Evolutionary conservation across 2,797 vertebrate species (phyloP).

Genomic region (Leptatherina wallacei): DNA sequence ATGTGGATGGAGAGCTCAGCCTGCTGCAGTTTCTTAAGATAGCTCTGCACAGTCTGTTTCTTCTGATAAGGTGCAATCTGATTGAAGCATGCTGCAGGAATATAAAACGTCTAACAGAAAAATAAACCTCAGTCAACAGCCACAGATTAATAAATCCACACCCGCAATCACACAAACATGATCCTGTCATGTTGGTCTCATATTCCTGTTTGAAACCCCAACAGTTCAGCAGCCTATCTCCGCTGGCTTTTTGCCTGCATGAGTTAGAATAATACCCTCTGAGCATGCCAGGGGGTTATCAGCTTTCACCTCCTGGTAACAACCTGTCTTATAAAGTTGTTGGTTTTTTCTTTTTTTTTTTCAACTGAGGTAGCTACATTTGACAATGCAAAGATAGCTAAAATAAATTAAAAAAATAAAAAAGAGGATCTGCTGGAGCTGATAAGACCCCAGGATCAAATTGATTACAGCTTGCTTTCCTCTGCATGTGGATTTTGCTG

Average conservation of each 20-base stretch:
- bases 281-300: constrained; percentile 79
- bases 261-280: constrained; percentile 76
- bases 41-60: constrained; percentile 70
- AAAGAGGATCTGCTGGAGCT: constrained; percentile 69
- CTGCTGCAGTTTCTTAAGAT: constrained; percentile 73
- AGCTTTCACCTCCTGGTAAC: constrained; percentile 69
- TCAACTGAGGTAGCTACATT: constrained; percentile 57
- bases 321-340: constrained; percentile 75
- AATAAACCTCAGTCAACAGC: constrained; percentile 73
- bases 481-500: constrained; percentile 68
- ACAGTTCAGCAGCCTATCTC: constrained; percentile 53
- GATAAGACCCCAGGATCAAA: constrained; percentile 77
- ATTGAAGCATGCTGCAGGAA: constrained; percentile 72
- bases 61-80: constrained; percentile 80
- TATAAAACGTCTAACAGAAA: constrained; percentile 63
- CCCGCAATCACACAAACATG: constrained; percentile 51
- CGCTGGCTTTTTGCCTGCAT: constrained; percentile 57
- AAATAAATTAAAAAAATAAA: constrained; percentile 67
- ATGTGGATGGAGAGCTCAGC: constrained; percentile 70
- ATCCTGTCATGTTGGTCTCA: constrained; percentile 62
- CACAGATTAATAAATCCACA: constrained; percentile 72
- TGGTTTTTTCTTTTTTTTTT: constrained; percentile 37
- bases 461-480: constrained; percentile 72
- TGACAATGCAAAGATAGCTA: constrained; percentile 64
- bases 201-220: constrained; percentile 56